Evolutionary conservation across 2,113 vertebrate species (phyloP).

Genomic region (Tupaia chinensis): DNA sequence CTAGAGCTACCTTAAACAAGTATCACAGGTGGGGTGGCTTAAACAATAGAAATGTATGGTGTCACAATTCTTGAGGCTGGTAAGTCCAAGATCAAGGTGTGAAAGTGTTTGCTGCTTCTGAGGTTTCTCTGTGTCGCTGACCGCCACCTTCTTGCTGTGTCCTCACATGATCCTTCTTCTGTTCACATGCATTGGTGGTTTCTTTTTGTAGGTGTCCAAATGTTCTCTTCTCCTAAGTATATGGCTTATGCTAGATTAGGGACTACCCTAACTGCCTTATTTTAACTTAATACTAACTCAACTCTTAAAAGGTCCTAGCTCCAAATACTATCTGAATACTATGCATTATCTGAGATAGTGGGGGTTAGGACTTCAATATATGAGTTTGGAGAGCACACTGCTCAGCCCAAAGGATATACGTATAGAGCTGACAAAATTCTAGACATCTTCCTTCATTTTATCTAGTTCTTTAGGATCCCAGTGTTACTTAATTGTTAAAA

Average conservation of each 20-base stretch:
- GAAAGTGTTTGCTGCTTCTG: not conserved
- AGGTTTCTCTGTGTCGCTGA: not conserved
- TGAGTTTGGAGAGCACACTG: not conserved
- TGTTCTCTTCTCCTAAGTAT: not conserved
- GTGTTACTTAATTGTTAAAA: not conserved
- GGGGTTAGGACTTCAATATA: not conserved
- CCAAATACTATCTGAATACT: not conserved
- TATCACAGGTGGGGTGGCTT: not conserved
- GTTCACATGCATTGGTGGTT: not conserved
- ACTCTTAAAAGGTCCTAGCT: not conserved
- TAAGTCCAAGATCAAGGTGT: not conserved
- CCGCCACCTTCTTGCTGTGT: not conserved
- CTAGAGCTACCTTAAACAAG: not conserved
- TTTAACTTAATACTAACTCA: not conserved
- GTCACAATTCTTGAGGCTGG: not conserved
- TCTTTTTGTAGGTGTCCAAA: not conserved
- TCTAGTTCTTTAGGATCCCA: not conserved
- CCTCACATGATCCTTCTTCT: not conserved
- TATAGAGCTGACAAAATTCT: not conserved
- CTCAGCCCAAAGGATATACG: not conserved
- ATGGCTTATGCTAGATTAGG: not conserved
- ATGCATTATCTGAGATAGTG: not conserved
- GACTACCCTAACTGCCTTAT: not conserved
- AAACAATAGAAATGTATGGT: not conserved
- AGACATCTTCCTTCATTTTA: not conserved